phyloP scores from a whole-genome alignment of 1,140 invertebrate species.

The Dolichoris vasculosae region DNA sequence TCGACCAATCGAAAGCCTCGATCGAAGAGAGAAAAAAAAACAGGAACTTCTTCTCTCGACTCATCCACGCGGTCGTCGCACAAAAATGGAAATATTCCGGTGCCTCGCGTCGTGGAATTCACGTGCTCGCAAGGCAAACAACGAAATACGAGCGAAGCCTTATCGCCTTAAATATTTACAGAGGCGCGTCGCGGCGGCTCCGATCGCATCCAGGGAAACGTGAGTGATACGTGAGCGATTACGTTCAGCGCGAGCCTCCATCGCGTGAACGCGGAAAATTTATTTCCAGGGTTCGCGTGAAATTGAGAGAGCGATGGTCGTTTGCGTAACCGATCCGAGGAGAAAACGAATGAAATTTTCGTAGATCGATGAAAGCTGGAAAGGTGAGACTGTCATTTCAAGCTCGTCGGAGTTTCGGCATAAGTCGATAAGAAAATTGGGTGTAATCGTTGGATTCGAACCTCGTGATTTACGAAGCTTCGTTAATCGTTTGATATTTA shows the following conservation, averaged over 20 bases:
- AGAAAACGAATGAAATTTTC: too few relatives aligned
- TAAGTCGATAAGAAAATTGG: too few relatives aligned
- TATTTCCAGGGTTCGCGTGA: slow-evolving; percentile 10
- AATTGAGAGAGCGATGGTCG: background rate
- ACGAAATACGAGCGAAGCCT: background rate
- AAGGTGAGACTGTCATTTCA: too few relatives aligned
- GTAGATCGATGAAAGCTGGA: too few relatives aligned
- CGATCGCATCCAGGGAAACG: background rate
- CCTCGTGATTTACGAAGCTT: too few relatives aligned
- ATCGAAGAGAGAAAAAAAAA: background rate
- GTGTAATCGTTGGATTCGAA: too few relatives aligned
- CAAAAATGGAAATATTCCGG: background rate
- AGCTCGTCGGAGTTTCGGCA: too few relatives aligned
- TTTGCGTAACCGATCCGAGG: too few relatives aligned
- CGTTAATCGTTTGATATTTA: too few relatives aligned
- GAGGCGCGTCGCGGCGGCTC: background rate
- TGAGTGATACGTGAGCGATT: slow-evolving; percentile 1
- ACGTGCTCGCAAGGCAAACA: slow-evolving; percentile 23
- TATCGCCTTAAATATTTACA: slow-evolving; percentile 40
- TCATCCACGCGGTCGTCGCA: background rate
- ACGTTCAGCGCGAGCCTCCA: slow-evolving; percentile 27
- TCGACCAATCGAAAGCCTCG: too few relatives aligned
- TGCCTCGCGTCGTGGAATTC: slow-evolving; percentile 13
- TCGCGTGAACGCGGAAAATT: slow-evolving; percentile 41
- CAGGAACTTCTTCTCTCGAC: background rate